Evolutionary conservation across 2,888 invertebrate genomes (phyloP).

Genomic region (Litoditis marina): DNA sequence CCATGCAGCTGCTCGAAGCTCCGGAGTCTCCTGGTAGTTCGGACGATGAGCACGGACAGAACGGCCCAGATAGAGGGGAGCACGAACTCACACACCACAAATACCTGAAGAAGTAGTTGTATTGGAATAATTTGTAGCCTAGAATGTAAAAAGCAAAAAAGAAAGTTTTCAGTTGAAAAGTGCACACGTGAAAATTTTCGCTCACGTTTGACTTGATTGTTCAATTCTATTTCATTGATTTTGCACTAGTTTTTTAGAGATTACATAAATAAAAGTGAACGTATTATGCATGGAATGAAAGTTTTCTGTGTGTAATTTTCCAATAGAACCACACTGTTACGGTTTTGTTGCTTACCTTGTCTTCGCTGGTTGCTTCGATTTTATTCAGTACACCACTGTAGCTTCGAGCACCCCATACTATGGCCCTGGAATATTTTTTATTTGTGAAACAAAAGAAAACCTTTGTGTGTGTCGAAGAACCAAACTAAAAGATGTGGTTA

Average conservation of each 20-base stretch:
- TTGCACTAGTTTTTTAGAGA: no score
- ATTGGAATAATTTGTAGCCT: no score
- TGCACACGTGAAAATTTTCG: no score
- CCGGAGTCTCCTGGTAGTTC: slow-evolving; percentile 35
- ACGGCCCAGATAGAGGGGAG: slow-evolving; percentile 44
- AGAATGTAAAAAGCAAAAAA: neutral
- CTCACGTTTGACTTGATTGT: no score
- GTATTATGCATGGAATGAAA: no score
- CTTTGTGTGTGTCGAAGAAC: neutral
- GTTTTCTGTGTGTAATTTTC: no score
- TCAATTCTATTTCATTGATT: no score
- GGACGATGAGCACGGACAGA: slow-evolving; percentile 39
- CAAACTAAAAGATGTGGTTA: neutral
- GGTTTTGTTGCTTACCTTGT: slow-evolving; percentile 34
- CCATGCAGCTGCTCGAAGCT: slow-evolving; percentile 43
- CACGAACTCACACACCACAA: slow-evolving; percentile 43
- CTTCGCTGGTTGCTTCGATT: slow-evolving; percentile 32
- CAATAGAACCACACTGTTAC: no score
- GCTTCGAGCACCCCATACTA: slow-evolving; percentile 41
- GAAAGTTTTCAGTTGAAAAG: neutral
- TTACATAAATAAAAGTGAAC: no score
- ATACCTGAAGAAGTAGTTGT: slow-evolving; percentile 27
- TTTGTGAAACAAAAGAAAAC: neutral
- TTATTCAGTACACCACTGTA: slow-evolving; percentile 27
- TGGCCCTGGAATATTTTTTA: slow-evolving; percentile 19